A percentile compares a stretch with the other conserved stretches of the same genome.
Evolutionary conservation across 2,113 vertebrate genomes (phyloP).

Genomic region (Triplophysa tibetana): DNA sequence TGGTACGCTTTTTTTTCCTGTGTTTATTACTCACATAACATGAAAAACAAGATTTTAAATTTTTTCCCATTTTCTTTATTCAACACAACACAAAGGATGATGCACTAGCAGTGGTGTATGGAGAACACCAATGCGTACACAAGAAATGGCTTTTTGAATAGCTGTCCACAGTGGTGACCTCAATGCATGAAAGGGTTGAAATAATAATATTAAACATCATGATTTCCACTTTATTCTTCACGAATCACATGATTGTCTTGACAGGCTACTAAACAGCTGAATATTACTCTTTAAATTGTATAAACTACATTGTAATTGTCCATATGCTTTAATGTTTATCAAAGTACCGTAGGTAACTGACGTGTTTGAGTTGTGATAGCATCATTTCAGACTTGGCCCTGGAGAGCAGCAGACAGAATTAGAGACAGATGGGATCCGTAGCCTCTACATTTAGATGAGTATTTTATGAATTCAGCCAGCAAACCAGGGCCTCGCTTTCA

Average conservation of each 20-base stretch:
- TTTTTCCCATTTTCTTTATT: too few species aligned
- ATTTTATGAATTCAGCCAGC: conserved; percentile 46
- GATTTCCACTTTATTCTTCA: neutral
- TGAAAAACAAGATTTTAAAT: too few species aligned
- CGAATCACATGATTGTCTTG: neutral
- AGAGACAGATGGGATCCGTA: conserved; percentile 35
- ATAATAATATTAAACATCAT: too few species aligned
- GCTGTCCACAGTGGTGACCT: too few species aligned
- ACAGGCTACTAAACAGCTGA: neutral
- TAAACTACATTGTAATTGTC: neutral
- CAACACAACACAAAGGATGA: too few species aligned
- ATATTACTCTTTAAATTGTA: neutral
- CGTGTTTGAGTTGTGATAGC: conserved; percentile 31
- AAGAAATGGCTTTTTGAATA: too few species aligned
- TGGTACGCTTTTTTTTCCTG: too few species aligned
- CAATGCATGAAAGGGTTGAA: too few species aligned
- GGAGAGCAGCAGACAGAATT: conserved; percentile 24
- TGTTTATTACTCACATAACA: too few species aligned
- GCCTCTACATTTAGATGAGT: conserved; percentile 30
- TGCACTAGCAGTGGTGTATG: too few species aligned
- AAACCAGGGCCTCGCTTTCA: conserved; percentile 24
- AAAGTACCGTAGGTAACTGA: neutral
- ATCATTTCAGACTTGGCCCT: conserved; percentile 5
- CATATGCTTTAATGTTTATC: neutral
- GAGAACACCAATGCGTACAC: too few species aligned